Evolutionary conservation across 2,113 vertebrate genomes (phyloP).

Genomic region (Urocolius indicus): DNA sequence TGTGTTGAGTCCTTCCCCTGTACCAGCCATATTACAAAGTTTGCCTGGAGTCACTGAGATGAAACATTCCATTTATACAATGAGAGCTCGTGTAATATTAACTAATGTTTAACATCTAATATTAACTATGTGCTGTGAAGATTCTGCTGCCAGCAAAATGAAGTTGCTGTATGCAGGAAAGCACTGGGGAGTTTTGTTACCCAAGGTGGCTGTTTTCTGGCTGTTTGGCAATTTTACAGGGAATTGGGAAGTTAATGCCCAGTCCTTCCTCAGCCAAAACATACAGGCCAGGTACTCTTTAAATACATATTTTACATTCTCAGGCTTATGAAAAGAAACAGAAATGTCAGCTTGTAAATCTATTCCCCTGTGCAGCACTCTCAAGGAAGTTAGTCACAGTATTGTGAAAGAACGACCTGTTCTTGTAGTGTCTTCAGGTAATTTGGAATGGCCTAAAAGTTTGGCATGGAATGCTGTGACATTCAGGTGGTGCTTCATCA

Average conservation of each 20-base stretch:
- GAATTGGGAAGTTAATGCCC: constrained; percentile 3
- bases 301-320: constrained; percentile 34
- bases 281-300: constrained; percentile 27
- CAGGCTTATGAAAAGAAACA: constrained; percentile 43
- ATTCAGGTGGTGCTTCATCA: background rate
- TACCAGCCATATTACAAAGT: background rate
- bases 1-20: background rate
- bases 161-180: background rate
- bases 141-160: background rate
- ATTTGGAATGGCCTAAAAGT: background rate
- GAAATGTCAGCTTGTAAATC: constrained; percentile 16
- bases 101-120: background rate
- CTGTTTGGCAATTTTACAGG: background rate
- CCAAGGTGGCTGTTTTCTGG: background rate
- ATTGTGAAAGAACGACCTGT: background rate
- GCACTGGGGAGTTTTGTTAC: background rate
- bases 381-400: background rate
- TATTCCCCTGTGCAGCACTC: background rate
- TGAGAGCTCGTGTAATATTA: background rate
- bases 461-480: background rate
- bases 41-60: background rate
- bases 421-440: background rate
- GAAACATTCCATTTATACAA: background rate
- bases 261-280: background rate
- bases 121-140: background rate